Conservation (phyloP, 2,113 vertebrate genomes). For the Mesembrinibis cayennensis region DNA sequence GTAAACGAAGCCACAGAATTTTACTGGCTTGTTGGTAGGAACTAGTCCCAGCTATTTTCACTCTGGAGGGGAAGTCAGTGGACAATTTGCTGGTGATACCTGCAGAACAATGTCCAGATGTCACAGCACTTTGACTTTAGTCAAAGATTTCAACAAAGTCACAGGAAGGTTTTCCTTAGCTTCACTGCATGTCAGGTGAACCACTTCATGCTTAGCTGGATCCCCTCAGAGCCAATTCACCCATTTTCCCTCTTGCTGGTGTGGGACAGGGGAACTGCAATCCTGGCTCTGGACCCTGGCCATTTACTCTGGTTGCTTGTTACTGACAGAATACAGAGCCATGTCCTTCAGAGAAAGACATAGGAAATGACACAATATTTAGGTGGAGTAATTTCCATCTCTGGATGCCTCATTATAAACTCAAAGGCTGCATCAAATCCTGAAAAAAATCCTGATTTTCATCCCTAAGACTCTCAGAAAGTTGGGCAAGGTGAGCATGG, state of each 20-base stretch:
- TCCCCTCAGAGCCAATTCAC: background rate
- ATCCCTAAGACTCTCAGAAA: background rate
- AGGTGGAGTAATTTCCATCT: background rate
- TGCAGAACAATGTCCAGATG: background rate
- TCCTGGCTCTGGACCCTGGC: background rate
- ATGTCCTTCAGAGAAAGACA: background rate
- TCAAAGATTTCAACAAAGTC: background rate
- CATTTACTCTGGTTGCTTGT: background rate
- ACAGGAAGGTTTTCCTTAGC: background rate
- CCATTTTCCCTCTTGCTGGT: background rate
- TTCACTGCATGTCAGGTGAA: background rate
- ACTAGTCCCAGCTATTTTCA: background rate
- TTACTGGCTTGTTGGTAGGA: background rate
- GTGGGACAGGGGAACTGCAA: background rate
- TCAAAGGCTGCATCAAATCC: background rate
- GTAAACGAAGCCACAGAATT: background rate
- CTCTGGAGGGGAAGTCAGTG: background rate
- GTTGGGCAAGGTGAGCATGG: background rate
- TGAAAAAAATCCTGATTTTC: background rate
- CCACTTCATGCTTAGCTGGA: background rate
- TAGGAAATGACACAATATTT: background rate
- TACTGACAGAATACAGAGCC: background rate
- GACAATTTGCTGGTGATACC: background rate
- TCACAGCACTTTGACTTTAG: background rate
- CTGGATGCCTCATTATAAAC: background rate